Evolutionary conservation across 2,888 invertebrate genomes (phyloP), one percentile per base, ranked within the genome.

Genomic region (Eutolmus rufibarbis): DNA sequence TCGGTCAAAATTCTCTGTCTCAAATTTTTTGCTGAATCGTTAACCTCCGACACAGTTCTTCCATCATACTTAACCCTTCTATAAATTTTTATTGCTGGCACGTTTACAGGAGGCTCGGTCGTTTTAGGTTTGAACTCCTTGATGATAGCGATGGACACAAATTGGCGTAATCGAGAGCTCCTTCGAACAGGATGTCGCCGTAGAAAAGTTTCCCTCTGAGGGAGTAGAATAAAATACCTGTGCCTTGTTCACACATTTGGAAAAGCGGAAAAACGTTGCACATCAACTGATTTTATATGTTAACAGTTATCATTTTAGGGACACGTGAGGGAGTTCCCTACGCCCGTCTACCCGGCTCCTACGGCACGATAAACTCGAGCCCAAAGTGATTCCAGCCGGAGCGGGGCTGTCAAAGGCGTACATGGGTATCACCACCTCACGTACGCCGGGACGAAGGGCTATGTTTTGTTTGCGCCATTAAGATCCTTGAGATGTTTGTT

Each of bases 61-160:
- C 79, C 79, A 51, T 79, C 79, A 79, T 23, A 78, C 40, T 78
- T 43, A 78, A 79, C 79, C 79, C 79, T 79, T 79, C 31, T 51
- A 79, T 79, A 79, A 46, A 79, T 79, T 79, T 79, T 79, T 28
- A 28, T 79, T 79, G 51, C 79, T 51, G 46, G 12, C 51, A 23
- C 51, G 79, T 79, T 51, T 31, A 79, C 23, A 16, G 14, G 14
- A 46, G 23, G n/a, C 28, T 28, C 31, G 16, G n/a, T 28, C 23
- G 37, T 31, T 31, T n/a, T 56, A 79, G 31, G 51, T 51, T 66
- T 66, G 9, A 66, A 23, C 56, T 12, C 28, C 66, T 19, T 51
- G 28, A 51, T 51, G 37, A 23, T 19, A 31, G 28, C 23, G 79
- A 79, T 51, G 79, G 51, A 79, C 79, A 34, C 16, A 51, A 9